phyloP scores from a whole-genome alignment of 2,888 invertebrate genomes.

The Sesamia inferens region DNA sequence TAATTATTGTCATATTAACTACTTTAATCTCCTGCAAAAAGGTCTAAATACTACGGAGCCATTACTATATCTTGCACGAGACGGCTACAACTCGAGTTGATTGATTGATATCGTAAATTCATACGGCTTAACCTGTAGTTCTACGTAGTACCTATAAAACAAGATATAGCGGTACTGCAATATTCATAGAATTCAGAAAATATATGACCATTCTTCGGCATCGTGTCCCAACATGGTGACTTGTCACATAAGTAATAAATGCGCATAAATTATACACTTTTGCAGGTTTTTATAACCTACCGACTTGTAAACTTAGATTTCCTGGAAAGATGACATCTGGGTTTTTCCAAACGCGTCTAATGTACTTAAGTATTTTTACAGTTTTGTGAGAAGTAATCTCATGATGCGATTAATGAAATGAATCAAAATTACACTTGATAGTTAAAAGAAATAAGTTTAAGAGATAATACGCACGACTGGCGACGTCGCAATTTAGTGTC shows the following conservation, averaged over 20 bases:
- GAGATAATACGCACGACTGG: too few species aligned
- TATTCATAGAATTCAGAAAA: neutral
- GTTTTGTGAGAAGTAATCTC: neutral
- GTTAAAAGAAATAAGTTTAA: constrained; percentile 3
- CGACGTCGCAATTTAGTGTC: too few species aligned
- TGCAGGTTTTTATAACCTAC: constrained; percentile 34
- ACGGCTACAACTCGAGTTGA: constrained; percentile 19
- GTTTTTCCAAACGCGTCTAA: constrained; percentile 37
- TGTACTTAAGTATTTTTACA: constrained; percentile 18
- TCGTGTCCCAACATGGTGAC: constrained; percentile 37
- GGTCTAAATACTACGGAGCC: constrained; percentile 10
- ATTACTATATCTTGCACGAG: constrained; percentile 15
- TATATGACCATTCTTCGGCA: neutral
- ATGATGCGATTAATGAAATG: neutral
- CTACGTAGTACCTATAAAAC: neutral
- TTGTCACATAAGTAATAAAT: constrained; percentile 70
- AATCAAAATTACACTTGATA: neutral
- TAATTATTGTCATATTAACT: constrained; percentile 14
- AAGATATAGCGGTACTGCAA: constrained; percentile 1
- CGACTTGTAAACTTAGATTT: constrained; percentile 30
- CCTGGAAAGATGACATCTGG: constrained; percentile 30
- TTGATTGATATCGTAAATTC: constrained; percentile 40
- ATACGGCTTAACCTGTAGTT: constrained; percentile 20
- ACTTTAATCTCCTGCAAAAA: constrained; percentile 23
- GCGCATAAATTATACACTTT: constrained; percentile 71